phyloP scores from a whole-genome alignment of 2,797 vertebrate species.

The Margarornis squamiger region DNA sequence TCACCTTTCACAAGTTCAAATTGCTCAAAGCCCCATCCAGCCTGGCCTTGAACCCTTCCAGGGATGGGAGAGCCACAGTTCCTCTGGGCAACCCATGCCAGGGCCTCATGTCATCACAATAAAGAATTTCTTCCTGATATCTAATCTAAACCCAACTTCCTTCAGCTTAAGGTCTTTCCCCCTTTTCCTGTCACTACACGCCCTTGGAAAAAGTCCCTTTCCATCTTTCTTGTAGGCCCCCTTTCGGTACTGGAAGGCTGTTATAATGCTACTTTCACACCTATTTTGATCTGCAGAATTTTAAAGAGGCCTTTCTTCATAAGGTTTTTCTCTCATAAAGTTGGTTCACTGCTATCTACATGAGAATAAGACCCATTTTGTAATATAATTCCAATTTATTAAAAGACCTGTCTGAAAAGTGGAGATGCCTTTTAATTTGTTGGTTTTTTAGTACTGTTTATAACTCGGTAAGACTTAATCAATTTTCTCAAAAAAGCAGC shows the following conservation, averaged over 20 bases:
- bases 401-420: not conserved
- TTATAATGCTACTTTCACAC: not conserved
- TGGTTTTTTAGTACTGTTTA: not conserved
- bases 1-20: not conserved
- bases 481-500: not conserved
- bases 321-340: not conserved
- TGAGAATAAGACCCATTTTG: not conserved
- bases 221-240: not conserved
- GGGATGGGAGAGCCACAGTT: fast-evolving
- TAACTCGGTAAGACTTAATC: not conserved
- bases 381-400: not conserved
- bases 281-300: not conserved
- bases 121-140: not conserved
- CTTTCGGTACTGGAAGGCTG: not conserved
- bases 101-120: no score
- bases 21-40: not conserved
- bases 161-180: not conserved
- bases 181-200: no score
- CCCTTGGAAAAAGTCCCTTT: not conserved
- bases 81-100: not conserved
- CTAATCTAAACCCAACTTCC: not conserved
- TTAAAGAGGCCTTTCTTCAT: not conserved
- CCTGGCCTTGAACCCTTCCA: not conserved
- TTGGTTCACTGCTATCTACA: not conserved
- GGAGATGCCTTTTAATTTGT: not conserved